Percentiles rank a stretch among this genome's conserved stretches.
These are phyloP conservation scores for Aplocera efformata DNA, from an alignment of 2,888 invertebrate genomes.

Conservation along the genomic window DNA sequence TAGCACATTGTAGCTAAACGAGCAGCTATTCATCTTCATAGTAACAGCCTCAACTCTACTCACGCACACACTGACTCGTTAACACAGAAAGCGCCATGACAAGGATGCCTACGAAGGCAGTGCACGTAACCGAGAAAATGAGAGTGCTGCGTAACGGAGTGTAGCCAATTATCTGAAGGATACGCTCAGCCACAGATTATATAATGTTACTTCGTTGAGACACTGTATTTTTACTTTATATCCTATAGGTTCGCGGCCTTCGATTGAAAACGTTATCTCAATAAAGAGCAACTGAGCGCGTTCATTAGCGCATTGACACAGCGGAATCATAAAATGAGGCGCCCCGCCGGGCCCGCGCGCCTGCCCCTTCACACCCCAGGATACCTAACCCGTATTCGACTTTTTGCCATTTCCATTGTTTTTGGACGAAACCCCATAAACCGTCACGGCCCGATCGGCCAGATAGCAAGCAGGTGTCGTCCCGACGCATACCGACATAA, in stretches of 20 bases:
- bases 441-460: constrained; percentile 67
- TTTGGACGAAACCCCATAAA: constrained; percentile 69
- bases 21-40: neutral
- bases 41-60: neutral
- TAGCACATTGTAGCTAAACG: constrained; percentile 29
- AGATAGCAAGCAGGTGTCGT: constrained; percentile 74
- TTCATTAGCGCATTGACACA: constrained; percentile 79
- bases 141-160: constrained; percentile 18
- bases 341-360: constrained; percentile 73
- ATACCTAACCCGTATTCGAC: constrained; percentile 66
- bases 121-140: constrained; percentile 14
- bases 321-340: constrained; percentile 77
- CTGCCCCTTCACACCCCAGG: constrained; percentile 58
- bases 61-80: constrained; percentile 1
- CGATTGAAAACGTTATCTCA: constrained; percentile 76
- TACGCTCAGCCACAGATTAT: no score
- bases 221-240: constrained; percentile 15
- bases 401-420: constrained; percentile 78
- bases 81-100: neutral
- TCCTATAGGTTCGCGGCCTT: constrained; percentile 38
- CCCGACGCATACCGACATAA: constrained; percentile 72
- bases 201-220: no score
- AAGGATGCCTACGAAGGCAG: constrained; percentile 13
- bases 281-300: constrained; percentile 78
- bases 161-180: constrained; percentile 14